Evolutionary conservation across 2,888 invertebrate genomes (phyloP), one percentile per base, ranked within the genome.

Genomic region (Pherbina coryleti): DNA sequence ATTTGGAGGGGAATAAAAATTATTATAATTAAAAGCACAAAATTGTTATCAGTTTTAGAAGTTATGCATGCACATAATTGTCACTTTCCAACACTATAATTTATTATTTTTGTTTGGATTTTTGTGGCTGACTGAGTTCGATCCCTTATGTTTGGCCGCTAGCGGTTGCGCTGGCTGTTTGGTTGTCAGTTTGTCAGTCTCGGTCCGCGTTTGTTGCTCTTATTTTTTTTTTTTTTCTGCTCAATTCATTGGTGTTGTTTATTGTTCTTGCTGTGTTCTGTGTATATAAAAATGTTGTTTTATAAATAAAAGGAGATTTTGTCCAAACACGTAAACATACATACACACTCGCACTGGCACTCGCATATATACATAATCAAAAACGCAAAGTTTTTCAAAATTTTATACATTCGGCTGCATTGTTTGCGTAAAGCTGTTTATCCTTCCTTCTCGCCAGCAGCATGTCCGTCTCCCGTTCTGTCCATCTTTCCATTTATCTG

Each of bases 271-370:
- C 44, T 14, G 28, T 25, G 25, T 22, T 67, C 25, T 37, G 62
- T 74, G 31, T 60, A 73, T 72, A 53, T 25, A 73, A 22, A 73
- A 34, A 67, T 55, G 37, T 66, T 37, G 44, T 34, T 66, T 67
- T 75, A 55, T 75, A 75, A 67, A 75, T 66, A 66, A 67, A 75
- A 67, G 44, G 64, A 66, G 75, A 75, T 73, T 73, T 72, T 25
- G 49, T 49, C 28, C 25, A 44, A 44, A 44, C 44, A 44, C 3
- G 14, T 7, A 44, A 11, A 3, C 44, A 44, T 14, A 44, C 44
- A 44, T 14, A 44, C 44, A 44, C 44, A 11, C 44, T 4, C 31
- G 14, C 2, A 44, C 37, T 1, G 5, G 8, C 37, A 8, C 37
- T 1, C 7, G 5, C 31, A 25, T 25, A 34, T 14, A n/a, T 17